Base-by-base conservation (phyloP, 2,797 vertebrate genomes). In the Pantherophis alleghaniensis region DNA sequence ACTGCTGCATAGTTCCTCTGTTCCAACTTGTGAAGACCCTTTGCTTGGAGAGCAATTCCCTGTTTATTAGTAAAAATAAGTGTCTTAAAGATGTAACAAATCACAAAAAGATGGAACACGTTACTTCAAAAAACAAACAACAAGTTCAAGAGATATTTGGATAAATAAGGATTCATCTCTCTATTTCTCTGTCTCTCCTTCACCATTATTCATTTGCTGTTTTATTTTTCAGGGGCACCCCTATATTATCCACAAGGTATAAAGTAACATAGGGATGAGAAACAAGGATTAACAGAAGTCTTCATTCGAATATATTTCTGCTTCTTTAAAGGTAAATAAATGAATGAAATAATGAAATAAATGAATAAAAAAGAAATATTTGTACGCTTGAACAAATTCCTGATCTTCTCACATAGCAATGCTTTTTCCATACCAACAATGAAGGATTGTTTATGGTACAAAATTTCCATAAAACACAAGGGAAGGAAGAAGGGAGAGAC, bases 81-180 rank as follows among this genome's bases (percentile, higher is more conserved):
- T 92, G 53, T 63, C 57, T 93, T 28, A 91, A 91, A 95, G 89
- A 28, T 91, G 88, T 79, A 86, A 47, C 61, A 88, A 90, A 93
- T 94, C 92, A 60, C 51, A 87, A 95, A 95, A 93, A 69, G 91
- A 69, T 51, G 6, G 42, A 56, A 37, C 9, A 95, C 95, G 94
- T 87, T 92, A 93, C 91, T 96, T 95, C 93, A 92, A 74, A 86
- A 91, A 94, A 90, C 92, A 26, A 95, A 97, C 88, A 83, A 92
- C 87, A 83, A 92, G 89, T 93, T 92, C 91, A 86, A 88, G 88
- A 93, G 95, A 96, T 96, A 97, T 97, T 97, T 96, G 96, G 96
- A 96, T 93, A 96, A 96, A 96, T 92, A 96, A 96, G 94, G 93
- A 94, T 88, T 94, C 94, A 20, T 60, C 86, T 79, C 92, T 53